Evolutionary conservation across 2,797 vertebrate species (phyloP).

Genomic region (Carduelis carduelis): DNA sequence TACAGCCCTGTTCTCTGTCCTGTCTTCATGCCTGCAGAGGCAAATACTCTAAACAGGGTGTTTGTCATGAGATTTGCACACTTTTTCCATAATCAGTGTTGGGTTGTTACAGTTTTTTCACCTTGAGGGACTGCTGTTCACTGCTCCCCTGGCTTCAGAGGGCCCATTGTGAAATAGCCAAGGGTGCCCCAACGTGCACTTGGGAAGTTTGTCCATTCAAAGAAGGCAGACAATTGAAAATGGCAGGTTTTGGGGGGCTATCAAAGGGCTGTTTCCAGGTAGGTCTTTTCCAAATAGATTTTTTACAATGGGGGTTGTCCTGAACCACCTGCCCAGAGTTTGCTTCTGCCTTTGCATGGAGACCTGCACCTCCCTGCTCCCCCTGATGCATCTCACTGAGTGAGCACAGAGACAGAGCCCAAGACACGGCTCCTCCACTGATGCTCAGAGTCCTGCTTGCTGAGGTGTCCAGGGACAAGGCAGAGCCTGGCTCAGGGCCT

Average conservation of each 20-base stretch:
- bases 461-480: neutral
- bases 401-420: neutral
- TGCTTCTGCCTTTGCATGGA: neutral
- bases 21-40: fast-evolving
- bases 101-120: neutral
- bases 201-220: neutral
- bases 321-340: neutral
- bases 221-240: neutral
- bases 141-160: neutral
- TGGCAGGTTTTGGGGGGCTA: fast-evolving
- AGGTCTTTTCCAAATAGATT: neutral
- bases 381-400: neutral
- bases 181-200: neutral
- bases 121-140: fast-evolving
- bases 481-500: neutral
- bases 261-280: neutral
- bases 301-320: fast-evolving
- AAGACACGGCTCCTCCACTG: fast-evolving
- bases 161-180: neutral
- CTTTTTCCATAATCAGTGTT: neutral
- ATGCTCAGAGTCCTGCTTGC: neutral
- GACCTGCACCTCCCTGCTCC: neutral
- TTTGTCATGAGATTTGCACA: neutral
- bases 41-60: neutral
- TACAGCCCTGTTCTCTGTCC: neutral